phyloP scores from a whole-genome alignment of 2,113 vertebrate species.

The Pseudorectes ferrugineus region DNA sequence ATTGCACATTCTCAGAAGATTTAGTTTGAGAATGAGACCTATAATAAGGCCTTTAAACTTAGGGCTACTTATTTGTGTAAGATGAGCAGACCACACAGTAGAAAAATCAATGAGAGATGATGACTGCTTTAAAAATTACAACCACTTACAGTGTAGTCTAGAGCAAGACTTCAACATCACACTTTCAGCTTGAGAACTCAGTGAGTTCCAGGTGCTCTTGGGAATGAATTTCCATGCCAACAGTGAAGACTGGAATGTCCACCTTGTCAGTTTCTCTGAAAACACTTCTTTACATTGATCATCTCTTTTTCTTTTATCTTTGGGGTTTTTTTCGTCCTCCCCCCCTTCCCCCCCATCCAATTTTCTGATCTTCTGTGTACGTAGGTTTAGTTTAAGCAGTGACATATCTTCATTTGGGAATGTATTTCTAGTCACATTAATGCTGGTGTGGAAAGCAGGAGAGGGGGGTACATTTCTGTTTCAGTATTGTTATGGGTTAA shows the following conservation, averaged over 20 bases:
- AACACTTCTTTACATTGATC: not conserved
- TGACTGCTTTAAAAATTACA: not conserved
- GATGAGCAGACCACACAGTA: not conserved
- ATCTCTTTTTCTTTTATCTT: not conserved
- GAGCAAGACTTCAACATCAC: not conserved
- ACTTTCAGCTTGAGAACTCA: not conserved
- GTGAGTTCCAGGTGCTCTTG: not conserved
- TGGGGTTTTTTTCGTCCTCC: accelerated
- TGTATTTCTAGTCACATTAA: not conserved
- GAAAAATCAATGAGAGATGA: not conserved
- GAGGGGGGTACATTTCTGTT: not conserved
- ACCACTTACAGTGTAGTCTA: not conserved
- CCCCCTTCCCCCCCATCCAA: not conserved
- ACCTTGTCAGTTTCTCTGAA: not conserved
- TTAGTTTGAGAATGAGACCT: not conserved
- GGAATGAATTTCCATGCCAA: not conserved
- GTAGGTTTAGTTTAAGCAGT: not conserved
- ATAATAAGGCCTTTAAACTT: not conserved
- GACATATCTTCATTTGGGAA: not conserved
- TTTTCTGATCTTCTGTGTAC: not conserved
- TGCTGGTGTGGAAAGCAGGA: not conserved
- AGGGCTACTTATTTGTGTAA: too few relatives aligned
- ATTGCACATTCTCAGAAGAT: not conserved
- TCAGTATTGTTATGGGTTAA: not conserved
- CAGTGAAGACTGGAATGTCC: not conserved